Conservation (phyloP, 2,797 vertebrate genomes). For the Ptychobarbus kaznakovi region DNA sequence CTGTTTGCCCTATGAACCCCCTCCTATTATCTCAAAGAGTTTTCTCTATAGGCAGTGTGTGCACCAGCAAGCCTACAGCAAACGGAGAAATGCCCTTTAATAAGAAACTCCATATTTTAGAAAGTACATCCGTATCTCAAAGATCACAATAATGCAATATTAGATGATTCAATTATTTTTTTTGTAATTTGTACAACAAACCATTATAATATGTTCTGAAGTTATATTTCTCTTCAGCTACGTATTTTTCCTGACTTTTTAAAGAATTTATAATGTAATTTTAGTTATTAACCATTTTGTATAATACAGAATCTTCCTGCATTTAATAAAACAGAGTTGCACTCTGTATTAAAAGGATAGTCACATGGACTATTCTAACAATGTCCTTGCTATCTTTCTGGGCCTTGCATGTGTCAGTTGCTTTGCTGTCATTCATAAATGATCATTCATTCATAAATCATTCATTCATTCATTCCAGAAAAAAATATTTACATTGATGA, state of each 20-base stretch:
- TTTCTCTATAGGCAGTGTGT: background rate
- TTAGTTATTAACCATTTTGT: background rate
- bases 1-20: background rate
- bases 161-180: background rate
- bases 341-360: background rate
- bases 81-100: background rate
- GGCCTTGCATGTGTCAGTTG: background rate
- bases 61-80: background rate
- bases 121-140: background rate
- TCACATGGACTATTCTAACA: too few relatives aligned
- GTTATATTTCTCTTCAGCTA: background rate
- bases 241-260: background rate
- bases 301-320: background rate
- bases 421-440: background rate
- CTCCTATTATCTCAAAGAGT: background rate
- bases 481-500: background rate
- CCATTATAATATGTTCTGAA: background rate
- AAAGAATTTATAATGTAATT: too few relatives aligned
- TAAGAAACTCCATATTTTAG: background rate
- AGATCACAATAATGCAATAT: background rate
- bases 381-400: too few relatives aligned
- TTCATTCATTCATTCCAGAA: background rate
- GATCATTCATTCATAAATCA: too few relatives aligned
- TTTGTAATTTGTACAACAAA: background rate
- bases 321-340: background rate